phyloP scores from a whole-genome alignment of 35 echinoderm and acorn worm genomes.

The Hemicentrotus pulcherrimus region DNA sequence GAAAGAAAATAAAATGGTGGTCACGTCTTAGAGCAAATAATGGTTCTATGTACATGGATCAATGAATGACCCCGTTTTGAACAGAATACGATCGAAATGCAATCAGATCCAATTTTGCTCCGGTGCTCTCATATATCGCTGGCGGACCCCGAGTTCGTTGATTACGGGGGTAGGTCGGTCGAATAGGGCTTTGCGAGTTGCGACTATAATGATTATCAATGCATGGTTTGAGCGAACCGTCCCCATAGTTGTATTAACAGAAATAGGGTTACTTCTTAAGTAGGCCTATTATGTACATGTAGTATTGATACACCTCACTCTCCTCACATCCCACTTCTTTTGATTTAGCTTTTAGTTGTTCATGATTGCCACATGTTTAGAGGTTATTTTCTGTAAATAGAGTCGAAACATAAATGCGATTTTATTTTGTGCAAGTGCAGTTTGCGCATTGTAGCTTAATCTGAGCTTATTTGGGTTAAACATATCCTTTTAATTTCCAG shows the following conservation, averaged over 20 bases:
- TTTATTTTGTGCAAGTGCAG: too few species aligned
- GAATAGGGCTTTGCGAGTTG: background rate
- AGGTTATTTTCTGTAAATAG: too few species aligned
- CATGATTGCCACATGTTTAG: too few species aligned
- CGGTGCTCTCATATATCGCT: background rate
- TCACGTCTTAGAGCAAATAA: conserved; percentile 11
- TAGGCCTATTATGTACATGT: too few species aligned
- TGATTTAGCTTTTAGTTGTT: too few species aligned
- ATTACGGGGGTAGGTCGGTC: background rate
- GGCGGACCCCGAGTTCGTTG: background rate
- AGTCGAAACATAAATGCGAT: too few species aligned
- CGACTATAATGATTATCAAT: background rate
- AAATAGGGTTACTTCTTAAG: too few species aligned
- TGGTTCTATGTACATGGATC: conserved; percentile 17
- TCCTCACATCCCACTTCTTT: too few species aligned
- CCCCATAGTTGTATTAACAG: background rate
- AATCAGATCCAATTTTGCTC: conserved; percentile 18
- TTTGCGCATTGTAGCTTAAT: too few species aligned
- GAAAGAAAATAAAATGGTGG: background rate
- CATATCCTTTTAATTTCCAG: too few species aligned
- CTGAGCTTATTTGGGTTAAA: too few species aligned
- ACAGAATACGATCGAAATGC: conserved; percentile 17
- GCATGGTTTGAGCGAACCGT: background rate
- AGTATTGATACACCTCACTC: too few species aligned
- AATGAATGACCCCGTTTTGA: background rate